Percentiles rank a stretch among this genome's conserved stretches.
phyloP scores from a whole-genome alignment of 2,113 vertebrate species.

The Saiga tatarica region DNA sequence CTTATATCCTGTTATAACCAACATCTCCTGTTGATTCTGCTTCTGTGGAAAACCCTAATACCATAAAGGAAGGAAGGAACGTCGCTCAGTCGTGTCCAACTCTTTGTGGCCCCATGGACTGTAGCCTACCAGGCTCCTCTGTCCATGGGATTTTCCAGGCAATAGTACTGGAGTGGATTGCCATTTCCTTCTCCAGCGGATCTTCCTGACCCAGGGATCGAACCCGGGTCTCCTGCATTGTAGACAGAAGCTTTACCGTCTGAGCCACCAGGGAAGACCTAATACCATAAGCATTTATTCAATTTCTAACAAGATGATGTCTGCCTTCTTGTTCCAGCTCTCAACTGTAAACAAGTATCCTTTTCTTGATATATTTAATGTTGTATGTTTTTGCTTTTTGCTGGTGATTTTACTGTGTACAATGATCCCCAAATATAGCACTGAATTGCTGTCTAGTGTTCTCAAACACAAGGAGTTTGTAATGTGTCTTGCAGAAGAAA shows the following conservation, averaged over 20 bases:
- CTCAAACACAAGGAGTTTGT: not conserved
- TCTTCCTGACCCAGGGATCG: too few species aligned
- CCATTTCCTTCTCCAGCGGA: too few species aligned
- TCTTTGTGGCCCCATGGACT: too few species aligned
- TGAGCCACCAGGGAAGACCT: too few species aligned
- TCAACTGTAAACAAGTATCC: not conserved
- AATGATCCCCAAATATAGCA: not conserved
- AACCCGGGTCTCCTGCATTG: too few species aligned
- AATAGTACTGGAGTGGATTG: too few species aligned
- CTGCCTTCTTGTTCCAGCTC: not conserved
- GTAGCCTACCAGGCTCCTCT: too few species aligned
- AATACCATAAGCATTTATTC: not conserved
- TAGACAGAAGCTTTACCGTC: too few species aligned
- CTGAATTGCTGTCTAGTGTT: not conserved
- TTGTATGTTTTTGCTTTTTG: not conserved
- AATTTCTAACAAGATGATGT: not conserved
- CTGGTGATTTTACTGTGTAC: not conserved
- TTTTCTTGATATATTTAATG: not conserved
- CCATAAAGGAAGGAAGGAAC: not conserved
- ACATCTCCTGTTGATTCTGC: not conserved
- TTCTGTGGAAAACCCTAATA: not conserved
- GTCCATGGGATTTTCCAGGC: too few species aligned
- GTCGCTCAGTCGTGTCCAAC: too few species aligned
- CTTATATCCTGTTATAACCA: not conserved
- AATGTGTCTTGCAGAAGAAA: not conserved